Base-by-base conservation (phyloP, 2,797 vertebrate species). In the Cossypha dichroa region DNA sequence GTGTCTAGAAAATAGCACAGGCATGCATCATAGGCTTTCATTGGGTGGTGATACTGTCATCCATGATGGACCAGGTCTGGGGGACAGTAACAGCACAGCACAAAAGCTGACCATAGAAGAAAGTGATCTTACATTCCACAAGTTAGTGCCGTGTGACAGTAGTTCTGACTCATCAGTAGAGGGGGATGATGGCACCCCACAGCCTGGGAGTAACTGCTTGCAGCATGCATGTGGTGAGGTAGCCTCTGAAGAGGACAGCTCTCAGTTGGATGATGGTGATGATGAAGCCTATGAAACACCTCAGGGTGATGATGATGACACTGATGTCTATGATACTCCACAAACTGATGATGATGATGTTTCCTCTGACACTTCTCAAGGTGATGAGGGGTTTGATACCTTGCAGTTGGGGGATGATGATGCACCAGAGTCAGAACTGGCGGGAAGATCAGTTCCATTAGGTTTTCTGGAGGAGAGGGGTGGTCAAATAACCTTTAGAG, bases 271-370 rank as follows among this genome's bases (percentile, higher is more conserved):
- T 69, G 90, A 91, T 20, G 86, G 80, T 33, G 82, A 89, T 1
- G 36, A 63, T 22, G 87, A 94, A 28, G 94, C 96, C 59, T 97
- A 96, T 87, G 96, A 97, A 89, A 97, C 97, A 5, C 97, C 97
- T 23, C 94, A 88, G 26, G 49, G 41, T 51, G 52, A 36, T 49
- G 93, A 72, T 54, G 85, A 85, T 54, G 85, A 83, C 60, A 93
- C 67, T 2, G 88, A 96, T 46, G 92, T 96, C 38, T 97, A 94
- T 92, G 93, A 94, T 75, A 97, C 93, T 6, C 94, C 96, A 21
- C 95, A 96, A 48, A 67, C 84, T n/a, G 81, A 33, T 58, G 93
- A 91, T 63, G 91, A 91, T 52, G 91, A 89, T 55, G 80, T 84
- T 5, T 97, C 84, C 33, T 96, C 88, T 69, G 95, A 94, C 28